A percentile compares a stretch with the other conserved stretches of the same genome.
Conservation (phyloP, 1,140 invertebrate species). For the Steinernema khuongi region DNA sequence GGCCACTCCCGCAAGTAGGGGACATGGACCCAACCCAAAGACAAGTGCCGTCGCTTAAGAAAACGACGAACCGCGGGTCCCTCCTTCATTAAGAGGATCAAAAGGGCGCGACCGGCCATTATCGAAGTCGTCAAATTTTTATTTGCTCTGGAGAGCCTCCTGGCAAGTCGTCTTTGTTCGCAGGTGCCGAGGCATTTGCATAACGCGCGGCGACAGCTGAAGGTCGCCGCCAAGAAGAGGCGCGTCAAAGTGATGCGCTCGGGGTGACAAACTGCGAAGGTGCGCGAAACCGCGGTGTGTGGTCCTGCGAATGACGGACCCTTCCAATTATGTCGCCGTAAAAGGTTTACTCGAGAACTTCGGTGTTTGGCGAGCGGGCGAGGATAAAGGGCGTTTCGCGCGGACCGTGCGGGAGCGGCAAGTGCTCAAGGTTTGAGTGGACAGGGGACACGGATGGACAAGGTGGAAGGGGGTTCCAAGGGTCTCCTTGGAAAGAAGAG, state of each 20-base stretch:
- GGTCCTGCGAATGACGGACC: background rate
- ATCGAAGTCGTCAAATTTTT: background rate
- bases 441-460: too few relatives aligned
- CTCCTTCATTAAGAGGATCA: background rate
- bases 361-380: too few relatives aligned
- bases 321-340: background rate
- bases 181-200: background rate
- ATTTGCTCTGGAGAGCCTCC: background rate
- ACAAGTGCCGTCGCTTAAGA: background rate
- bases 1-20: too few relatives aligned
- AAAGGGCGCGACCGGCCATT: slow-evolving; percentile 3
- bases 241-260: slow-evolving; percentile 5
- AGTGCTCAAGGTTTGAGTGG: too few relatives aligned
- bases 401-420: too few relatives aligned
- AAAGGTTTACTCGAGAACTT: slow-evolving; percentile 2
- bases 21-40: background rate
- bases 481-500: too few relatives aligned
- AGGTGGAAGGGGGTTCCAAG: too few relatives aligned
- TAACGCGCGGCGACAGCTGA: slow-evolving; percentile 2
- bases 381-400: too few relatives aligned
- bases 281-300: slow-evolving; percentile 13
- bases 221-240: background rate
- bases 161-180: background rate
- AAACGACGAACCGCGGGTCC: background rate
- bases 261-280: background rate